These are phyloP conservation scores for Tachuris rubrigastra DNA, from an alignment of 2,113 vertebrate genomes.

Conservation along the genomic window DNA sequence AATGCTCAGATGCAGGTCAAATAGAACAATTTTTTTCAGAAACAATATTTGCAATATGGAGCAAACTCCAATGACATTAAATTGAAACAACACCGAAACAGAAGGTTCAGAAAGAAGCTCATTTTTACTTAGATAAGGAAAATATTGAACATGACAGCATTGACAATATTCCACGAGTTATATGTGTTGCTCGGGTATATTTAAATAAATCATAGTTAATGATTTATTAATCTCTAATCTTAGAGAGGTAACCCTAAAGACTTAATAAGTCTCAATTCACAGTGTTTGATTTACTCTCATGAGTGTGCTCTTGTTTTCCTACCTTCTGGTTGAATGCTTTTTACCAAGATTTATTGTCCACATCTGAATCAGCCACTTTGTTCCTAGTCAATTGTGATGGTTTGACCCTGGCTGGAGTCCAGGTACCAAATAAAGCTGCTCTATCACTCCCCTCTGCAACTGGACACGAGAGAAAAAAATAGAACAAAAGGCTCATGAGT, in stretches of 20 bases:
- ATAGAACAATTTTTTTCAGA: not conserved
- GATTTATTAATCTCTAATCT: not conserved
- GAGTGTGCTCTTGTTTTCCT: not conserved
- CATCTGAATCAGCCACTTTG: not conserved
- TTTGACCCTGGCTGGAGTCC: not conserved
- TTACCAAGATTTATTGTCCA: not conserved
- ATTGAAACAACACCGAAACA: not conserved
- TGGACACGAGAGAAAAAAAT: not conserved
- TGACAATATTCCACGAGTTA: not conserved
- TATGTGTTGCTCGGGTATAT: not conserved
- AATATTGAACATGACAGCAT: not conserved
- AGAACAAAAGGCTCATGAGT: not conserved
- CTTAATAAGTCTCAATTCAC: not conserved
- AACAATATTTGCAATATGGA: not conserved
- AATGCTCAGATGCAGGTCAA: not conserved
- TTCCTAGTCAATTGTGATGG: not conserved
- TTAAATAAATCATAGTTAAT: not conserved
- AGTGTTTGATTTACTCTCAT: not conserved
- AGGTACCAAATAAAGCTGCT: not conserved
- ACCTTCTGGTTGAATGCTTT: not conserved
- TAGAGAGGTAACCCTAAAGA: not conserved
- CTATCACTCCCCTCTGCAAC: not conserved
- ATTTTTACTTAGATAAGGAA: not conserved
- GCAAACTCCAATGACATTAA: not conserved
- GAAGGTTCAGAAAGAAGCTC: not conserved